phyloP scores from a whole-genome alignment of 1,140 invertebrate species.

The Ctenoplectra terminalis region DNA sequence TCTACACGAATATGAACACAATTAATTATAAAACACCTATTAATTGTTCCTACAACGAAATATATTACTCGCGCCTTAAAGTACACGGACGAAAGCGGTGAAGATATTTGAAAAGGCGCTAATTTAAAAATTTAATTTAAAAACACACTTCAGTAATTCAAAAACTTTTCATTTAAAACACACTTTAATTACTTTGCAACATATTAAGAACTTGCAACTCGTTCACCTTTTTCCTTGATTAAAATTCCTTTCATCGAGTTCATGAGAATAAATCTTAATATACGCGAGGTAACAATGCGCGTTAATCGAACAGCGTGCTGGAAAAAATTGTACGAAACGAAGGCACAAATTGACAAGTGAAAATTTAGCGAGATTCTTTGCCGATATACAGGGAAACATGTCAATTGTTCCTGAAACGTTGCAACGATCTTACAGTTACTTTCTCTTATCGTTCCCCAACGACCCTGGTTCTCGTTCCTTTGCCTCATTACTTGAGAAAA shows the following conservation, averaged over 20 bases:
- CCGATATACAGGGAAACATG: slow-evolving; percentile 20
- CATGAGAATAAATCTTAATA: not conserved
- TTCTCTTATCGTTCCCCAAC: slow-evolving; percentile 15
- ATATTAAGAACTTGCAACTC: too few relatives aligned
- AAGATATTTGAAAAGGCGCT: too few relatives aligned
- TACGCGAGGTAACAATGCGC: not conserved
- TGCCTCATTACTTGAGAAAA: slow-evolving; percentile 60
- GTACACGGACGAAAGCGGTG: too few relatives aligned
- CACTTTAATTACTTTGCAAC: not conserved
- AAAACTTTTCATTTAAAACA: not conserved
- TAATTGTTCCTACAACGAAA: too few relatives aligned
- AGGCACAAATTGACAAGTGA: not conserved
- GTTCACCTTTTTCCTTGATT: too few relatives aligned
- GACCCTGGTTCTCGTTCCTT: slow-evolving; percentile 26
- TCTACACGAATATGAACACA: too few relatives aligned
- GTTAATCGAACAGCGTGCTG: not conserved
- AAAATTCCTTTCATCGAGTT: not conserved
- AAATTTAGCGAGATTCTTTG: not conserved
- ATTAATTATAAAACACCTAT: too few relatives aligned
- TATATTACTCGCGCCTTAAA: too few relatives aligned
- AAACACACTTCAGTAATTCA: too few relatives aligned
- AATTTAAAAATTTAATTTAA: too few relatives aligned
- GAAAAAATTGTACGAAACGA: not conserved
- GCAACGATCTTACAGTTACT: slow-evolving; percentile 22
- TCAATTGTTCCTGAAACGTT: slow-evolving; percentile 27